Conservation (phyloP, 2,797 vertebrate species). For the Pyrocephalus nanus region DNA sequence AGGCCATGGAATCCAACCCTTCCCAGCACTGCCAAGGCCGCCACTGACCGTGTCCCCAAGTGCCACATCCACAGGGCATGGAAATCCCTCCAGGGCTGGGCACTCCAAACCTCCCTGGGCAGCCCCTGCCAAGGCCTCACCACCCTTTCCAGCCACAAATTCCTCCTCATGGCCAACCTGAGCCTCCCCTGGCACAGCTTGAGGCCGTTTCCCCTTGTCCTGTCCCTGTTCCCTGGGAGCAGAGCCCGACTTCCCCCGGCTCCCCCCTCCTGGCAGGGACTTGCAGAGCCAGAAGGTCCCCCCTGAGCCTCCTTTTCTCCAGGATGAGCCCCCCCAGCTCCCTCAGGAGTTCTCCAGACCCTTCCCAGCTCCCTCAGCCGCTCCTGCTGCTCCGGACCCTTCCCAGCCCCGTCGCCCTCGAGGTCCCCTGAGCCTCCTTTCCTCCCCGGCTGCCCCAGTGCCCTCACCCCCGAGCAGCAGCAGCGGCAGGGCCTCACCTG, state of each 20-base stretch:
- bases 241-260: accelerated
- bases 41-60: neutral
- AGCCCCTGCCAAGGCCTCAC: no score
- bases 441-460: neutral
- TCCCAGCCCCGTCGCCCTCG: no score
- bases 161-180: no score
- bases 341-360: no score
- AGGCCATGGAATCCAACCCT: accelerated
- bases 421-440: neutral
- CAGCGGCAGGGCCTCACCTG: neutral
- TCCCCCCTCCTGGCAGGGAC: no score
- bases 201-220: neutral
- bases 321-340: no score
- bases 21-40: neutral
- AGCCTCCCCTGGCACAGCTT: no score
- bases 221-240: neutral
- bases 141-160: no score
- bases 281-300: no score
- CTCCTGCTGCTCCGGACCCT: no score
- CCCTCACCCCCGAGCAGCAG: neutral
- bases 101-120: neutral
- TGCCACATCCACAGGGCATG: neutral
- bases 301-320: neutral
- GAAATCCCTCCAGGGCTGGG: no score
- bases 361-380: no score